phyloP scores from a whole-genome alignment of 2,888 invertebrate species.

The Copidosoma aretas region DNA sequence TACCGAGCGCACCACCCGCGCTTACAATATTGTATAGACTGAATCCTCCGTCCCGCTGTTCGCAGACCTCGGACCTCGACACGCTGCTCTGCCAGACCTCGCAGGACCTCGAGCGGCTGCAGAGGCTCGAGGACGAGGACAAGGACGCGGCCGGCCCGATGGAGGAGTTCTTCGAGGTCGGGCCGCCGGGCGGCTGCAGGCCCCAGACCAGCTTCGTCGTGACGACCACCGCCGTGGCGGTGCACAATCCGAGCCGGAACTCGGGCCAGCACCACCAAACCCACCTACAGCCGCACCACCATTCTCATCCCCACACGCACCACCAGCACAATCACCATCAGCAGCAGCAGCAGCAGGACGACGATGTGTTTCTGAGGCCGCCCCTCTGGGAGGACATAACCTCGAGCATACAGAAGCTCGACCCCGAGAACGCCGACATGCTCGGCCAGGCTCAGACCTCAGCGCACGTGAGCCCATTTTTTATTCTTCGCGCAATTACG shows the following conservation, averaged over 20 bases:
- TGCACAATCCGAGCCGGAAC: neutral
- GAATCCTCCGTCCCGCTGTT: slow-evolving; percentile 27
- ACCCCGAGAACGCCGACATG: slow-evolving; percentile 90
- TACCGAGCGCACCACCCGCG: no score
- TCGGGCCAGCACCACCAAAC: neutral
- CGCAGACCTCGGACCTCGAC: slow-evolving; percentile 80
- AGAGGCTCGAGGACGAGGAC: slow-evolving; percentile 68
- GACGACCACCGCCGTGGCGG: neutral
- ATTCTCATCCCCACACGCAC: slow-evolving; percentile 34
- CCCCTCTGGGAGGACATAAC: slow-evolving; percentile 92
- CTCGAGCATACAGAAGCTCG: slow-evolving; percentile 87
- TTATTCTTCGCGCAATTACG: no score
- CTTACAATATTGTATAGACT: no score
- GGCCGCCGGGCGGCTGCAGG: slow-evolving; percentile 47
- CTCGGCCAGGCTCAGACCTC: slow-evolving; percentile 70
- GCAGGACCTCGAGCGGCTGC: slow-evolving; percentile 72
- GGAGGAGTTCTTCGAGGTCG: slow-evolving; percentile 70
- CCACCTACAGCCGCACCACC: slow-evolving; percentile 45
- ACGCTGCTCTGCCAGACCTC: slow-evolving; percentile 74
- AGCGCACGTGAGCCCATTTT: slow-evolving; percentile 63
- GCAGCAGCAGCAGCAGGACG: slow-evolving; percentile 65
- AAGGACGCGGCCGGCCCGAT: slow-evolving; percentile 59
- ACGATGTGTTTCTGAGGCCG: slow-evolving; percentile 86
- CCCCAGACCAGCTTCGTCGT: slow-evolving; percentile 65
- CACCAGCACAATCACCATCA: slow-evolving; percentile 55